Evolutionary conservation across 2,113 vertebrate genomes (phyloP), one percentile per base, ranked within the genome.

Genomic region (Electrona antarctica): DNA sequence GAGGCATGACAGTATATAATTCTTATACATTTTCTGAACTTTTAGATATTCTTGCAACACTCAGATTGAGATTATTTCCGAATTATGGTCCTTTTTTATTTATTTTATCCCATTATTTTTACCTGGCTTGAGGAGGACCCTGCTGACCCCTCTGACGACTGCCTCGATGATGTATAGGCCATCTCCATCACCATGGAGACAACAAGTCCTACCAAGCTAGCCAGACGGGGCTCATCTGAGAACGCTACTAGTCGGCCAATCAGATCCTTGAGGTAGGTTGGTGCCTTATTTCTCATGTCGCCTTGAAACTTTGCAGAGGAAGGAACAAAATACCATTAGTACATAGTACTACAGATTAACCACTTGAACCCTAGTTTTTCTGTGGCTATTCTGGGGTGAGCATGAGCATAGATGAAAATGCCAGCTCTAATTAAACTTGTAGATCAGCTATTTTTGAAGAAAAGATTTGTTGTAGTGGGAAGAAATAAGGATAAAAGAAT

Each of bases 101-200:
- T 21, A 51, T 63, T 67, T 12, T 50, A 61, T 58, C 11, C 13
- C 50, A 28, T 52, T 15, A 57, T 7, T 14, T 7, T 81, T 60
- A 90, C 90, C 88, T 91, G 83, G 49, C 33, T 8, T 1, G 87
- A 83, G 0, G 77, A 80, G 2, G 79, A 85, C 57, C 78, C 73
- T 0, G 64, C 67, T n/a, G 85, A 71, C 71, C 5, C 82, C 7
- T 48, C 57, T 0, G 79, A 50, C 13, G 82, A 28, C 65, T 41
- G 66, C 47, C 79, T 85, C 0, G 82, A 73, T 2, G 85, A 86
- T 0, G 72, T 56, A 66, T 80, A 90, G 6, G 76, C 84, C 81
- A 87, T 81, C 46, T 92, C 91, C 76, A 91, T 85, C 81, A 90
- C 89, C 85, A 92, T 67, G 7, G 86, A 79, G 10, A 92, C 76